Evolutionary conservation across 1,140 invertebrate genomes (phyloP), one percentile per base, ranked within the genome.

Genomic region (Drosophila setifemur): DNA sequence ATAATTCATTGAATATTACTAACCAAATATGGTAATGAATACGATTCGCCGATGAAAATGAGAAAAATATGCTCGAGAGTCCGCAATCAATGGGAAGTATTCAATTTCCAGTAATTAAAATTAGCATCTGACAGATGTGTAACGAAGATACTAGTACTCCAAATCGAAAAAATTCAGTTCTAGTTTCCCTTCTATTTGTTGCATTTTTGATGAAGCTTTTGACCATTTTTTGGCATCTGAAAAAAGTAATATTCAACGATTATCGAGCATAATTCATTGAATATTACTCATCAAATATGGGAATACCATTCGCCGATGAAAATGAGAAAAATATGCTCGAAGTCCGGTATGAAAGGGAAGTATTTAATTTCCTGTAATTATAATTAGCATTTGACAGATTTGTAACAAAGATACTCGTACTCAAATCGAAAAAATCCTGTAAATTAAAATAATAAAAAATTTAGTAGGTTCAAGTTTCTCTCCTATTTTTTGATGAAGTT

Each of bases 221-320:
- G n/a, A n/a, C n/a, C n/a, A n/a, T n/a, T n/a, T n/a, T n/a, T n/a
- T n/a, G n/a, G n/a, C n/a, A n/a, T n/a, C n/a, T n/a, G n/a, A n/a
- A n/a, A n/a, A n/a, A 71, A 60, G 70, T 71, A 70, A 64, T 35
- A 69, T 69, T 69, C 52, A 40, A 57, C 52, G 40, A 14, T 69
- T 70, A 55, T 70, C 66, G 29, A 9, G 18, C 25, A 47, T 55
- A 69, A 49, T 50, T 47, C 40, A 50, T 72, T 50, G 18, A 53
- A 71, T 61, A 45, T 63, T 50, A 72, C 55, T 72, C 50, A 50
- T 42, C 57, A 48, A 61, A 66, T 63, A 25, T 63, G 43, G 18
- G 26, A 44, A n/a, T n/a, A n/a, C n/a, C n/a, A n/a, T n/a, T n/a
- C n/a, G 16, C 11, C 26, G 31, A 49, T 23, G 3, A 4, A 23